Evolutionary conservation across 2,888 invertebrate genomes (phyloP).

Genomic region (Nymphalis c-album): DNA sequence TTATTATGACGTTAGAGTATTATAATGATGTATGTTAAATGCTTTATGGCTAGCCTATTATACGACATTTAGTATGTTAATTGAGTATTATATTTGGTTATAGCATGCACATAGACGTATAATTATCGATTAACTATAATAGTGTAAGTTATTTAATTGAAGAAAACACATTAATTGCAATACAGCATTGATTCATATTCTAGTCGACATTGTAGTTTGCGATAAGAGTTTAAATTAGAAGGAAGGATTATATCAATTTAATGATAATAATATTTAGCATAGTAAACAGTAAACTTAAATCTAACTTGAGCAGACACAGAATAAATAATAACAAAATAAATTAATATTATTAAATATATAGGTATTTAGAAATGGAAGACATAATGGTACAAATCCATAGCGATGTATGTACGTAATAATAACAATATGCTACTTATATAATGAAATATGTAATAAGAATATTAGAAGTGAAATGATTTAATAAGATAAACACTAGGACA

Average conservation of each 20-base stretch:
- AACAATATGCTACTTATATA: constrained; percentile 41
- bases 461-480: constrained; percentile 52
- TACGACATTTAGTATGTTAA: constrained; percentile 40
- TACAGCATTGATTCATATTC: constrained; percentile 19
- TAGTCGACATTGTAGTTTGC: constrained; percentile 16
- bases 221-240: not conserved
- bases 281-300: constrained; percentile 54
- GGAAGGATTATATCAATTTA: constrained; percentile 15
- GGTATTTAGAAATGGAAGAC: constrained; percentile 77
- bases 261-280: constrained; percentile 41
- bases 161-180: constrained; percentile 20
- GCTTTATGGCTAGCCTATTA: constrained; percentile 50
- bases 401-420: constrained; percentile 54
- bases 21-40: constrained; percentile 40
- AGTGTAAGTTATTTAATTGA: constrained; percentile 26
- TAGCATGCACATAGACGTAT: constrained; percentile 44
- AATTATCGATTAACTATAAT: constrained; percentile 28
- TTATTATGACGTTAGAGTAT: constrained; percentile 37
- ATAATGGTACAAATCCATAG: constrained; percentile 71
- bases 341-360: constrained; percentile 51
- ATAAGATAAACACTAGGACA: constrained; percentile 56
- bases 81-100: constrained; percentile 43
- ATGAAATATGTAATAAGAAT: constrained; percentile 54
- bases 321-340: constrained; percentile 53
- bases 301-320: constrained; percentile 70